A percentile compares a stretch with the other conserved stretches of the same genome.
These are phyloP conservation scores for Pseudomyrmex concolor DNA, from an alignment of 1,140 invertebrate species.

Conservation along the genomic window DNA sequence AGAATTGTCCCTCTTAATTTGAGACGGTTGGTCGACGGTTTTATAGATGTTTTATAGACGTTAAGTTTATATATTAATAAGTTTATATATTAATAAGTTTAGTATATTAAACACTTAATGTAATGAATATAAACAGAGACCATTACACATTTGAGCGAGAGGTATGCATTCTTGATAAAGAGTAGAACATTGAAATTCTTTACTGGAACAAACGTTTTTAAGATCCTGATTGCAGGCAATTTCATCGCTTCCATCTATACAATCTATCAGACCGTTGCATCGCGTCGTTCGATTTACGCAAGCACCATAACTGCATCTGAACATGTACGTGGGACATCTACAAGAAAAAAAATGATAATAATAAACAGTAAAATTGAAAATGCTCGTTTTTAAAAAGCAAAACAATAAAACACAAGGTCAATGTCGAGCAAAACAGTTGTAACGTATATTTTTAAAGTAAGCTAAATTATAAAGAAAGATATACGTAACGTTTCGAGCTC, in stretches of 20 bases:
- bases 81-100: too few relatives aligned
- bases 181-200: slow-evolving; percentile 69
- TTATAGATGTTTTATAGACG: too few relatives aligned
- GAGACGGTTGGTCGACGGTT: too few relatives aligned
- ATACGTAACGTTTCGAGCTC: too few relatives aligned
- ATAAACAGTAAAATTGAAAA: too few relatives aligned
- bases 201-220: slow-evolving; percentile 64
- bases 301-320: slow-evolving; percentile 85
- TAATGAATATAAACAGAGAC: slow-evolving; percentile 51
- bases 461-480: too few relatives aligned
- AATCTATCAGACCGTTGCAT: slow-evolving; percentile 87
- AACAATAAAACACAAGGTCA: too few relatives aligned
- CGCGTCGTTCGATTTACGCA: slow-evolving; percentile 84
- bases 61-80: too few relatives aligned
- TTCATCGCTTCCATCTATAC: slow-evolving; percentile 87
- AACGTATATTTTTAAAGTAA: too few relatives aligned
- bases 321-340: slow-evolving; percentile 78
- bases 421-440: too few relatives aligned
- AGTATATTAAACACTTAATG: neutral
- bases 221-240: slow-evolving; percentile 64
- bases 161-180: slow-evolving; percentile 68
- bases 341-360: neutral
- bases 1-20: too few relatives aligned
- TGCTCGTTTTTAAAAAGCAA: too few relatives aligned
- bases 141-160: slow-evolving; percentile 80